phyloP scores from a whole-genome alignment of 1,140 invertebrate genomes.

The Alviniconcha marisindica region DNA sequence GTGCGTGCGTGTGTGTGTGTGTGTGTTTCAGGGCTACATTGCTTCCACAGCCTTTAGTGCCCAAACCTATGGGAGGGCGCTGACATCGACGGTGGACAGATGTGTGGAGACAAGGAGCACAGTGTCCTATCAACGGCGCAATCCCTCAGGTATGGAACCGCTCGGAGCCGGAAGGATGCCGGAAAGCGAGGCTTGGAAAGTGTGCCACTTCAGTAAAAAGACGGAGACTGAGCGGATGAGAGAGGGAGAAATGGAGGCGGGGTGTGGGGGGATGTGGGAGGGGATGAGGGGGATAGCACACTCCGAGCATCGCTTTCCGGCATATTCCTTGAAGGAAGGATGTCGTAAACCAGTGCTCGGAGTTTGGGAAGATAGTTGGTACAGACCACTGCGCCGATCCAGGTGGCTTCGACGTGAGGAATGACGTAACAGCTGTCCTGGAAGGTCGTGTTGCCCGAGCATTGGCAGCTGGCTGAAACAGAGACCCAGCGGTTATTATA shows the following conservation, averaged over 20 bases:
- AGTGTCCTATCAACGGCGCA: background rate
- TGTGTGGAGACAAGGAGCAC: background rate
- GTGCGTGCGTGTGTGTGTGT: background rate
- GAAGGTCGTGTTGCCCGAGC: background rate
- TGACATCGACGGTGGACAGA: background rate
- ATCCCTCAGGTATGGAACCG: background rate
- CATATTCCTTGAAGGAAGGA: background rate
- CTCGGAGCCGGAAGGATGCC: background rate
- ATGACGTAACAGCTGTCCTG: conserved; percentile 6
- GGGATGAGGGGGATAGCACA: no score
- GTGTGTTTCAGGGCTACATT: background rate
- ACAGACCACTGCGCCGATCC: background rate
- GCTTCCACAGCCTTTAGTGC: background rate
- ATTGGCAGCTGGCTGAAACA: background rate
- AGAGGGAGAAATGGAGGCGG: no score
- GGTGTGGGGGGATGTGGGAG: no score
- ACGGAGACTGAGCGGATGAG: background rate
- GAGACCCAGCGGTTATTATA: background rate
- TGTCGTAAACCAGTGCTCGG: background rate
- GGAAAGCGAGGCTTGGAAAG: no score
- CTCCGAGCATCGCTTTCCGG: no score
- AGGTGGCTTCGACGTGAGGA: background rate
- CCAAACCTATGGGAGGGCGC: background rate
- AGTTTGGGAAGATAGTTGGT: background rate
- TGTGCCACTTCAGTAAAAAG: background rate